These are phyloP conservation scores for Gastrophysa polygoni DNA, from an alignment of 2,888 invertebrate genomes.

Conservation along the genomic window DNA sequence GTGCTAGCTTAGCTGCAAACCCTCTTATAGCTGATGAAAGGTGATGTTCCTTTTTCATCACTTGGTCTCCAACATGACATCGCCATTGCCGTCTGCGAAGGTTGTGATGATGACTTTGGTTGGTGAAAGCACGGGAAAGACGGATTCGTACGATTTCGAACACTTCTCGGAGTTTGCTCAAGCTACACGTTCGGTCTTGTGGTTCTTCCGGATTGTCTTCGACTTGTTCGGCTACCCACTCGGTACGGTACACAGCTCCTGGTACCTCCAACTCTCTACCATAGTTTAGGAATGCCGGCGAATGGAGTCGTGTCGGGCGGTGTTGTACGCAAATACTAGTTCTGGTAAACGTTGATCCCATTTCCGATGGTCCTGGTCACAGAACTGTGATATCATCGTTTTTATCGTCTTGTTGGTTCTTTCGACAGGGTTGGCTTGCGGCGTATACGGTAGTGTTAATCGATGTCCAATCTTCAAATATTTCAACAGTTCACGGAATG, in stretches of 20 bases:
- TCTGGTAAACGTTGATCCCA: conserved; percentile 42
- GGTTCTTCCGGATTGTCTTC: too few species aligned
- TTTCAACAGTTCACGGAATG: too few species aligned
- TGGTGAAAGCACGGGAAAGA: not conserved
- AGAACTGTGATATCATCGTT: conserved; percentile 47
- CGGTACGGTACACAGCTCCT: too few species aligned
- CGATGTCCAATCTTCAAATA: not conserved
- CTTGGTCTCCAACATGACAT: not conserved
- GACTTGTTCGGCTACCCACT: too few species aligned
- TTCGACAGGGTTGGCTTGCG: conserved; percentile 50
- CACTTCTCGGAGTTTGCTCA: too few species aligned
- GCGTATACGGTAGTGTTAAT: not conserved
- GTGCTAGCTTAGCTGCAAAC: conserved; percentile 2
- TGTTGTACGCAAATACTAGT: conserved; percentile 42
- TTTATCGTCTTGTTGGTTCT: conserved; percentile 45
- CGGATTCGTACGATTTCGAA: too few species aligned
- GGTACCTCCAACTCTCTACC: too few species aligned
- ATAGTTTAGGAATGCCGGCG: too few species aligned
- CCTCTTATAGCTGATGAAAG: too few species aligned
- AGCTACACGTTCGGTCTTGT: too few species aligned
- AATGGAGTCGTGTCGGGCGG: conserved; percentile 38
- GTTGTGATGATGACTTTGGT: not conserved
- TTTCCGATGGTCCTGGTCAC: conserved; percentile 39
- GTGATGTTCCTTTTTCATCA: conserved; percentile 1
- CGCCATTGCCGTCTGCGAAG: not conserved